A percentile compares a stretch with the other conserved stretches of the same genome.
Conservation (phyloP, 1,140 invertebrate genomes). For the Sesamia nonagrioides region DNA sequence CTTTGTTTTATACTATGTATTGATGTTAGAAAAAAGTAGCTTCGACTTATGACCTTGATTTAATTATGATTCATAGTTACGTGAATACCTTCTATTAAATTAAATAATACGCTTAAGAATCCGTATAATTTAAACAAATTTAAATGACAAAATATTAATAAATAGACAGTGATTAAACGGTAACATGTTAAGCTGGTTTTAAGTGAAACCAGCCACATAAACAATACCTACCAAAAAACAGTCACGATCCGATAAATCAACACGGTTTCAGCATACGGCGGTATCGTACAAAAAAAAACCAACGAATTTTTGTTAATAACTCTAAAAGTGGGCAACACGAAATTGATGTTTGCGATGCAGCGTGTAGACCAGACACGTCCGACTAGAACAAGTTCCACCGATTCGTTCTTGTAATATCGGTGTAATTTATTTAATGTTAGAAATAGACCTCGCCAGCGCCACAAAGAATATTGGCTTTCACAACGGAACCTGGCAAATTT, state of each 20-base stretch:
- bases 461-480: constrained; percentile 87
- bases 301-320: constrained; percentile 64
- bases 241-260: constrained; percentile 28
- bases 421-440: constrained; percentile 87
- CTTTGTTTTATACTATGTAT: no score
- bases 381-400: constrained; percentile 79
- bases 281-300: constrained; percentile 52
- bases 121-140: background rate
- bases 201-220: background rate
- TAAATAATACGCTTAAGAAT: background rate
- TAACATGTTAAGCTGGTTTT: background rate
- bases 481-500: constrained; percentile 84
- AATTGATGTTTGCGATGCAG: constrained; percentile 76
- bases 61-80: background rate
- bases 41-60: background rate
- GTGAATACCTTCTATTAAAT: background rate
- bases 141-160: background rate
- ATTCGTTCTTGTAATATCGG: constrained; percentile 86
- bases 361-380: constrained; percentile 76
- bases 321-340: constrained; percentile 69
- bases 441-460: constrained; percentile 81
- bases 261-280: background rate
- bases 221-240: background rate
- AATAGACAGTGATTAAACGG: constrained; percentile 1
- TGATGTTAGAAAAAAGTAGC: background rate